Percentiles rank a stretch among this genome's conserved stretches.
These are phyloP conservation scores for Nymphalis urticae DNA, from an alignment of 2,888 invertebrate genomes.

Conservation along the genomic window DNA sequence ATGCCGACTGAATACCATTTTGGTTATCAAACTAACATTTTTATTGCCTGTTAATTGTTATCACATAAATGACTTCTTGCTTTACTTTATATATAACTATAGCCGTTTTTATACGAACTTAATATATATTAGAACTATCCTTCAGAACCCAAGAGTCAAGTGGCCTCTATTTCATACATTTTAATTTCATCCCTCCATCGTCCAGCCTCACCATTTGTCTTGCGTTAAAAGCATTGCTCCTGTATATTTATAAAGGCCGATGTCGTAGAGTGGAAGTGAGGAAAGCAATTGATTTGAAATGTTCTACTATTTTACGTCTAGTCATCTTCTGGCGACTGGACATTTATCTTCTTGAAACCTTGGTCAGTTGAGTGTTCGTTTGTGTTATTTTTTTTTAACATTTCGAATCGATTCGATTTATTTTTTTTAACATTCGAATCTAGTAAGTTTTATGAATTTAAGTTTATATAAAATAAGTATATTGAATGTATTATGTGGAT, in stretches of 20 bases:
- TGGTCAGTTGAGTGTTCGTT: no score
- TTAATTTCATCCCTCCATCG: conserved; percentile 55
- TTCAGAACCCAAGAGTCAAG: not conserved
- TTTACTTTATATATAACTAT: no score
- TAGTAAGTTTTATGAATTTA: no score
- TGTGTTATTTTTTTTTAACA: no score
- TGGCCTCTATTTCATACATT: conserved; percentile 67
- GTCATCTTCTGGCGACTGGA: not conserved
- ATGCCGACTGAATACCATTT: no score
- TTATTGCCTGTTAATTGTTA: no score
- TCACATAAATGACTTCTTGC: no score
- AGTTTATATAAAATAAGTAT: no score
- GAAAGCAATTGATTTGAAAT: conserved; percentile 28
- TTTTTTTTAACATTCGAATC: no score
- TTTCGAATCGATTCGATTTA: no score
- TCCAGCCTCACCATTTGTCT: conserved; percentile 63
- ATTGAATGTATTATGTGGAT: no score
- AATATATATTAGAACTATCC: not conserved
- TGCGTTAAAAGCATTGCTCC: conserved; percentile 78
- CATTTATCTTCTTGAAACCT: not conserved
- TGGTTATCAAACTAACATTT: no score
- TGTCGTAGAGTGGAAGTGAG: conserved; percentile 17
- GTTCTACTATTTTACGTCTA: conserved; percentile 14
- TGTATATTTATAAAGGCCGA: conserved; percentile 77
- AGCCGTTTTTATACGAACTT: not conserved